Evolutionary conservation across 2,888 invertebrate species (phyloP).

Genomic region (Drosophila cyrtoloma): DNA sequence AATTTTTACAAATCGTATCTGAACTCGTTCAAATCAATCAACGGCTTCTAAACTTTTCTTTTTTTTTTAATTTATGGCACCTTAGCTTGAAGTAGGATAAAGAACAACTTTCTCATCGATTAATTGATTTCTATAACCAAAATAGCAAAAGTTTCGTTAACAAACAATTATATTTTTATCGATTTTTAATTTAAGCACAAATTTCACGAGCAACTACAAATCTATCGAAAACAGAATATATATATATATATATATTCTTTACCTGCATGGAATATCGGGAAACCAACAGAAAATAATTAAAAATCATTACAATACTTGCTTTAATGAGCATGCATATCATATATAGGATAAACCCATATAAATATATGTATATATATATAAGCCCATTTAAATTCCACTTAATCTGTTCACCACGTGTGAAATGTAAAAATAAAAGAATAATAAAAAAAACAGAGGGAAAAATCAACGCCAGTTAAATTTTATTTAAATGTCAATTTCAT

Average conservation of each 20-base stretch:
- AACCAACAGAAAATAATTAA: not conserved
- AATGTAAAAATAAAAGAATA: constrained; percentile 19
- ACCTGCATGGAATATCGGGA: not conserved
- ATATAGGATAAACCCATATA: not conserved
- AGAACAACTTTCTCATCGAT: not conserved
- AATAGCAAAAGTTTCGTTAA: not conserved
- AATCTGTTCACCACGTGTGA: constrained; percentile 50
- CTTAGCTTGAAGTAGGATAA: not conserved
- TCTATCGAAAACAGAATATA: not conserved
- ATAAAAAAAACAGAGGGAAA: constrained; percentile 27
- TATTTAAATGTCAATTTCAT: constrained; percentile 64
- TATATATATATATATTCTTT: too few relatives aligned
- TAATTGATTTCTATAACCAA: not conserved
- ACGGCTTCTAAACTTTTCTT: not conserved
- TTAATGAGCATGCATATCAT: not conserved
- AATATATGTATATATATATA: not conserved
- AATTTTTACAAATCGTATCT: not conserved
- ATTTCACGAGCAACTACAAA: not conserved
- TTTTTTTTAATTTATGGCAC: not conserved
- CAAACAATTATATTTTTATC: not conserved
- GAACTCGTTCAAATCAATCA: not conserved
- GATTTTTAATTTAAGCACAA: not conserved
- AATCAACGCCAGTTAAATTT: constrained; percentile 65
- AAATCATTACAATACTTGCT: not conserved
- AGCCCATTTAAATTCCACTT: constrained; percentile 41